phyloP scores from a whole-genome alignment of 1,140 invertebrate genomes.

The Batillaria attramentaria region DNA sequence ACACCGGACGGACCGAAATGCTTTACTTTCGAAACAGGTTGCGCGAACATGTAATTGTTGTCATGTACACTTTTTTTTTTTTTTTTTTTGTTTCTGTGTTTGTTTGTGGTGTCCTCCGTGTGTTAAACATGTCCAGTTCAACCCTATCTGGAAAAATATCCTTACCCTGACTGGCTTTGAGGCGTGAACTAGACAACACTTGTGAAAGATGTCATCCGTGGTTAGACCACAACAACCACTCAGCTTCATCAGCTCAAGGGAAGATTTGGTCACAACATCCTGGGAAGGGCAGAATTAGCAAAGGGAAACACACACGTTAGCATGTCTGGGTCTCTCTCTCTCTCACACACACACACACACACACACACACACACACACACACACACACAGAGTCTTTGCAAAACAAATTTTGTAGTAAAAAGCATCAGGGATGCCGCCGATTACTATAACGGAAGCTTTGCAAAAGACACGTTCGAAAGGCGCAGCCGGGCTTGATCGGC shows the following conservation, averaged over 20 bases:
- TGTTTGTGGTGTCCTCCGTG: background rate
- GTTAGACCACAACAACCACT: slow-evolving; percentile 39
- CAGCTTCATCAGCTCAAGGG: slow-evolving; percentile 52
- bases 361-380: slow-evolving; percentile 8
- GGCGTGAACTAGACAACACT: slow-evolving; percentile 43
- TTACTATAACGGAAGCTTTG: too few species aligned
- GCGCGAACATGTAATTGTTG: too few species aligned
- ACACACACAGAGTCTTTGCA: slow-evolving; percentile 5
- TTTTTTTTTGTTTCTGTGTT: background rate
- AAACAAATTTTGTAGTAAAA: too few species aligned
- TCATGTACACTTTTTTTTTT: too few species aligned
- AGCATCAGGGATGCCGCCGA: too few species aligned
- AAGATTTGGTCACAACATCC: slow-evolving; percentile 52
- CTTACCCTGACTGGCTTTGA: slow-evolving; percentile 43
- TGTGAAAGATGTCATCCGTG: slow-evolving; percentile 39
- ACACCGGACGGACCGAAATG: too few species aligned
- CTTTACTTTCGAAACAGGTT: too few species aligned
- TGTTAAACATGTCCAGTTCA: too few species aligned
- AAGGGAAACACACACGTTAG: background rate
- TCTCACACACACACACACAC: slow-evolving; percentile 14
- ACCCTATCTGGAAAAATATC: background rate
- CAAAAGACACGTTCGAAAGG: too few species aligned
- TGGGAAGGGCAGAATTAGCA: slow-evolving; percentile 25
- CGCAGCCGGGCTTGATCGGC: too few species aligned
- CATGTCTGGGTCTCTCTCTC: background rate